These are phyloP conservation scores for Spodoptera littoralis DNA, from an alignment of 2,888 invertebrate genomes.

Conservation along the genomic window DNA sequence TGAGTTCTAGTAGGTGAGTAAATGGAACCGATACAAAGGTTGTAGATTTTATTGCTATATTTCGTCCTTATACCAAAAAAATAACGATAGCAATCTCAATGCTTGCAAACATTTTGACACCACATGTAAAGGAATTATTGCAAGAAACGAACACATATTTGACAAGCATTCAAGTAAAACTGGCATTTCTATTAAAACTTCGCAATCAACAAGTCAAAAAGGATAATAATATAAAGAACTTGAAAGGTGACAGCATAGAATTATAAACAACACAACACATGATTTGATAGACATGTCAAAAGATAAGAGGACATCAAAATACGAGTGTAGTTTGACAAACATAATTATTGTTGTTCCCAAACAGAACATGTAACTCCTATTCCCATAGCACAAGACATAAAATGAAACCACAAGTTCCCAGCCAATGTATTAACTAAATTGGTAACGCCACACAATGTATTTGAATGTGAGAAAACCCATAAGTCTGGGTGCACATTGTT, in stretches of 20 bases:
- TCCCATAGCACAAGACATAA: background rate
- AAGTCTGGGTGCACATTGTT: conserved; percentile 59
- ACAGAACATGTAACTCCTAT: conserved; percentile 23
- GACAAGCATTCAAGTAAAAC: conserved; percentile 5
- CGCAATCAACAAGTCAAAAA: conserved; percentile 10
- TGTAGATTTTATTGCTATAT: too few relatives aligned
- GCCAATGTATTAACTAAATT: conserved; percentile 29
- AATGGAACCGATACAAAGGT: too few relatives aligned
- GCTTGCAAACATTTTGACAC: too few relatives aligned
- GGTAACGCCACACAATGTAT: conserved; percentile 60
- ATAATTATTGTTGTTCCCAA: conserved; percentile 7
- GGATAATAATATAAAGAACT: conserved; percentile 13
- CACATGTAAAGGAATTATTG: background rate
- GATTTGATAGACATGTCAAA: conserved; percentile 45
- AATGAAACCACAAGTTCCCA: conserved; percentile 5
- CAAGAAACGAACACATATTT: background rate
- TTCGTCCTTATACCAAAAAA: too few relatives aligned
- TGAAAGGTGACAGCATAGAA: conserved; percentile 23
- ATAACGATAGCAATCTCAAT: too few relatives aligned
- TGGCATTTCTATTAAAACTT: conserved; percentile 15
- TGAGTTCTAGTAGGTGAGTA: too few relatives aligned
- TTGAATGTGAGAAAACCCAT: conserved; percentile 66
- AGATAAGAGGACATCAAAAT: conserved; percentile 53
- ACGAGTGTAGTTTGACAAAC: conserved; percentile 32
- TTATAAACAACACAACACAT: conserved; percentile 41